phyloP scores from a whole-genome alignment of 2,888 invertebrate species.

The Hybos culiciformis region DNA sequence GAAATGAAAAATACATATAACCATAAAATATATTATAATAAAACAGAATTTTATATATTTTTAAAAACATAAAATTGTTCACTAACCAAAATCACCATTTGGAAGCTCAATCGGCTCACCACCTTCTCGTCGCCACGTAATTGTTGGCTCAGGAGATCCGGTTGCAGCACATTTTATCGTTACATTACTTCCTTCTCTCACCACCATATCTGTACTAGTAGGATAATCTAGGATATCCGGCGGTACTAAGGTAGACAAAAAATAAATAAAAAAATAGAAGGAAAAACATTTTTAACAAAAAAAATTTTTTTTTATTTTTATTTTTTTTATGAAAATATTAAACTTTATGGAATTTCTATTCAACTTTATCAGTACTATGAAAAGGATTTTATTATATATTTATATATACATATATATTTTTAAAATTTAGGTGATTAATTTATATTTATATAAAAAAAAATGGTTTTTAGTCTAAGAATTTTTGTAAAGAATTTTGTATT shows the following conservation, averaged over 20 bases:
- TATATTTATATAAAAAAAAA: no score
- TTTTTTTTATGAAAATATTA: no score
- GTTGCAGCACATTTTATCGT: slow-evolving; percentile 77
- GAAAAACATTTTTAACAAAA: slow-evolving; percentile 3
- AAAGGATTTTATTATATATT: no score
- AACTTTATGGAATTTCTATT: not conserved
- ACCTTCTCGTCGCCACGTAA: slow-evolving; percentile 78
- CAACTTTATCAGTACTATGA: not conserved
- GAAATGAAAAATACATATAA: no score
- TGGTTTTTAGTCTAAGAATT: no score
- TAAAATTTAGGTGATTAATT: no score
- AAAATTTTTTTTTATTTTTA: not conserved
- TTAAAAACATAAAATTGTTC: no score
- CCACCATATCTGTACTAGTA: slow-evolving; percentile 75
- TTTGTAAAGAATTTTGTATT: no score
- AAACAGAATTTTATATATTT: no score
- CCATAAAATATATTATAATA: no score
- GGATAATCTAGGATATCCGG: slow-evolving; percentile 77
- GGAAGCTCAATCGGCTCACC: slow-evolving; percentile 57
- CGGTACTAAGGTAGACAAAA: slow-evolving; percentile 46
- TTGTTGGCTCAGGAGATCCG: slow-evolving; percentile 73
- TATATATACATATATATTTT: no score
- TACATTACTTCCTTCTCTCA: slow-evolving; percentile 74
- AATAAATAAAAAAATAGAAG: no score
- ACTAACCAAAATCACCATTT: slow-evolving; percentile 55